Evolutionary conservation across 2,797 vertebrate species (phyloP).

Genomic region (Acanthurus tractus): DNA sequence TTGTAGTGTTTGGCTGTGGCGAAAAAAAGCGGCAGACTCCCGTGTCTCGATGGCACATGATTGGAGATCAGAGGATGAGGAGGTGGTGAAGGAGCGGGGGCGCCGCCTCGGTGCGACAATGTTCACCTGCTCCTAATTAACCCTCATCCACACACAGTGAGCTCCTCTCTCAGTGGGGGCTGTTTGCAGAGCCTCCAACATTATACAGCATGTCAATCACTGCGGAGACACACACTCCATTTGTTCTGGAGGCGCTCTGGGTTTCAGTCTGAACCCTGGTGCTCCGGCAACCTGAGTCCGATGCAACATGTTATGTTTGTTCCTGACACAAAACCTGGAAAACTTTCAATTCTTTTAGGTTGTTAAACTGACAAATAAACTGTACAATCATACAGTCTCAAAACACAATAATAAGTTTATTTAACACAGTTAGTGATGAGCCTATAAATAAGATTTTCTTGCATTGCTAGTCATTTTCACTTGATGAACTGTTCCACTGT

Average conservation of each 20-base stretch:
- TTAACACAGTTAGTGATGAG: too few relatives aligned
- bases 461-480: too few relatives aligned
- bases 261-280: neutral
- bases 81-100: slow-evolving; percentile 10
- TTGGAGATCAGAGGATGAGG: slow-evolving; percentile 47
- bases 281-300: neutral
- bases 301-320: too few relatives aligned
- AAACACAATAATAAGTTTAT: too few relatives aligned
- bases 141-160: slow-evolving; percentile 30
- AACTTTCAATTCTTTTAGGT: too few relatives aligned
- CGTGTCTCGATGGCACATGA: slow-evolving; percentile 35
- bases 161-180: slow-evolving; percentile 24
- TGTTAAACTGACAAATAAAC: too few relatives aligned
- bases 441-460: too few relatives aligned
- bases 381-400: too few relatives aligned
- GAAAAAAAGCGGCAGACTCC: slow-evolving; percentile 31
- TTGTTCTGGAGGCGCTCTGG: neutral
- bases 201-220: slow-evolving; percentile 30
- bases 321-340: too few relatives aligned
- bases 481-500: too few relatives aligned
- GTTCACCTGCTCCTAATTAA: slow-evolving; percentile 61
- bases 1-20: slow-evolving; percentile 32
- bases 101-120: neutral
- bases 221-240: too few relatives aligned
- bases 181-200: slow-evolving; percentile 36